Percentiles rank a stretch among this genome's conserved stretches.
Conservation (phyloP, 2,888 invertebrate species). For the Orthonevra nobilis region DNA sequence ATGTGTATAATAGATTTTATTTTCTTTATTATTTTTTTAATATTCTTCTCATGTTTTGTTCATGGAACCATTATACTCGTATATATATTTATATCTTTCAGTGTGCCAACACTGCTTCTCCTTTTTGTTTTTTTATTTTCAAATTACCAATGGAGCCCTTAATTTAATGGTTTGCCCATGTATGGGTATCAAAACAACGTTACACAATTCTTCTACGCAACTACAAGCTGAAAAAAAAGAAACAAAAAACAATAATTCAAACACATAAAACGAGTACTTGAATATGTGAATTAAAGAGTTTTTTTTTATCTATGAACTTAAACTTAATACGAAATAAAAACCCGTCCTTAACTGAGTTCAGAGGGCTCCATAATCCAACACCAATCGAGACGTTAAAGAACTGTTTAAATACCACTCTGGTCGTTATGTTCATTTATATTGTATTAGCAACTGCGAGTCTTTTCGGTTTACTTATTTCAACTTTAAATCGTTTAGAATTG, state of each 20-base stretch:
- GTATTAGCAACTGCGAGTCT: constrained; percentile 11
- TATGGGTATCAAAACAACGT: constrained; percentile 14
- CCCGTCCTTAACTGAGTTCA: constrained; percentile 45
- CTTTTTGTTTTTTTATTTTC: not conserved
- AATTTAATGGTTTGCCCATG: no score
- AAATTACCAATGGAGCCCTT: constrained; percentile 53
- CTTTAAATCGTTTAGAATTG: constrained; percentile 28
- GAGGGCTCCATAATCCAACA: constrained; percentile 44
- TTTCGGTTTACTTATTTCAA: constrained; percentile 13
- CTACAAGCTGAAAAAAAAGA: constrained; percentile 45
- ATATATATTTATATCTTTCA: constrained; percentile 45
- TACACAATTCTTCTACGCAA: constrained; percentile 45
- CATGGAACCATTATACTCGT: constrained; percentile 29
- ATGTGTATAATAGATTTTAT: constrained; percentile 64
- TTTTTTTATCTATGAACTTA: not conserved
- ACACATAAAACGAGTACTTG: constrained; percentile 13
- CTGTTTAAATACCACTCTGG: constrained; percentile 8
- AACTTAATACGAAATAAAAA: not conserved
- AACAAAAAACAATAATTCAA: constrained; percentile 6
- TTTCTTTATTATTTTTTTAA: constrained; percentile 33
- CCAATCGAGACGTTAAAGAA: not conserved
- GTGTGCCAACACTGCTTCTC: constrained; percentile 47
- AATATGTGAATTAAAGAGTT: not conserved
- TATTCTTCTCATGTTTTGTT: constrained; percentile 49
- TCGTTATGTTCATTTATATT: not conserved